These are phyloP conservation scores for Cenopis cana DNA, from an alignment of 2,888 invertebrate species.

Conservation along the genomic window DNA sequence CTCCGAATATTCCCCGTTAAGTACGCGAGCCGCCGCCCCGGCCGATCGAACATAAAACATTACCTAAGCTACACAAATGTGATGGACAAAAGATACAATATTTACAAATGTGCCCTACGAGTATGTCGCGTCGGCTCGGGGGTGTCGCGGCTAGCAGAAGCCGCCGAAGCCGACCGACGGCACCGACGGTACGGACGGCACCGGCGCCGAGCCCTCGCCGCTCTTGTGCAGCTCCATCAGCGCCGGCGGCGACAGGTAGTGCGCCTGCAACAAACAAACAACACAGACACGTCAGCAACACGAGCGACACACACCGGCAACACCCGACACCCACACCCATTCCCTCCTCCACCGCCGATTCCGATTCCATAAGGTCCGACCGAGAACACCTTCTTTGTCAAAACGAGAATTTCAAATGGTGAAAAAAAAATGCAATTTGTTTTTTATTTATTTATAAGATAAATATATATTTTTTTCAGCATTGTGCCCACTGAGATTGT, in stretches of 20 bases:
- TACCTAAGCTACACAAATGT: constrained; percentile 50
- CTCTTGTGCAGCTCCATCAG: constrained; percentile 79
- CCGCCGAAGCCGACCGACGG: constrained; percentile 82
- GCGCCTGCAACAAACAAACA: constrained; percentile 58
- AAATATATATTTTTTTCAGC: too few relatives aligned
- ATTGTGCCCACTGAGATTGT: too few relatives aligned
- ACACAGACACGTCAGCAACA: background rate
- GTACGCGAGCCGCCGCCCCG: constrained; percentile 25
- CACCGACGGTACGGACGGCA: constrained; percentile 67
- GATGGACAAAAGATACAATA: constrained; percentile 79
- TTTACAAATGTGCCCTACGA: constrained; percentile 69
- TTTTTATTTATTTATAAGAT: too few relatives aligned
- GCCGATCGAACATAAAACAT: constrained; percentile 9
- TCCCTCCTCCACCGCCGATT: background rate
- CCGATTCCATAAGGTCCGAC: too few relatives aligned
- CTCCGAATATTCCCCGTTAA: constrained; percentile 52
- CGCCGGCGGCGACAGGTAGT: constrained; percentile 76
- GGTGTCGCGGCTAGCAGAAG: constrained; percentile 70
- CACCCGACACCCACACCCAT: background rate
- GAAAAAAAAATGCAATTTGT: too few relatives aligned
- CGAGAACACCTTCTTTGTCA: too few relatives aligned
- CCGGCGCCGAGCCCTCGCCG: constrained; percentile 59
- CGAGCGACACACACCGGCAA: background rate
- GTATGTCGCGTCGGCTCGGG: background rate
- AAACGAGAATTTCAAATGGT: too few relatives aligned